Evolutionary conservation across 2,113 vertebrate species (phyloP).

Genomic region (Xyrauchen texanus): DNA sequence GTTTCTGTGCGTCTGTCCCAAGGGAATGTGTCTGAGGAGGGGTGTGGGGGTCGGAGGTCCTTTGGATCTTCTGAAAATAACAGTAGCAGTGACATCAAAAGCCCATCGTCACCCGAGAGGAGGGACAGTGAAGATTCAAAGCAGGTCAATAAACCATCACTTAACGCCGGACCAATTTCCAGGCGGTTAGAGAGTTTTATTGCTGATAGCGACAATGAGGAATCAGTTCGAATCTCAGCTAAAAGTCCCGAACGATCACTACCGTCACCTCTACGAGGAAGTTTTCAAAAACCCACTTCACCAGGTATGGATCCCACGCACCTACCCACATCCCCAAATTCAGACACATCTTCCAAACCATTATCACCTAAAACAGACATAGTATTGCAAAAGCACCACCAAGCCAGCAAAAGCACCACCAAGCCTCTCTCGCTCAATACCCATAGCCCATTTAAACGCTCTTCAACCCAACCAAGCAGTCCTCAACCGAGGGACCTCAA

Average conservation of each 20-base stretch:
- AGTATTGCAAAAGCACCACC: background rate
- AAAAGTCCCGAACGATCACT: conserved; percentile 54
- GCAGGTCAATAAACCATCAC: conserved; percentile 63
- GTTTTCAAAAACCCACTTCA: conserved; percentile 56
- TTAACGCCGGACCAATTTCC: conserved; percentile 87
- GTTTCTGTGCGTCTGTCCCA: conserved; percentile 67
- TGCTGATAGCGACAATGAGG: conserved; percentile 78
- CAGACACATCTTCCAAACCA: conserved; percentile 54
- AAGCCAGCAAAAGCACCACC: conserved; percentile 44
- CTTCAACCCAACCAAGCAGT: conserved; percentile 56
- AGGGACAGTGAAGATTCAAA: conserved; percentile 64
- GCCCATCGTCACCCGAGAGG: conserved; percentile 52
- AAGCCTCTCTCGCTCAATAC: conserved; percentile 55
- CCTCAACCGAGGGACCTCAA: conserved; percentile 59
- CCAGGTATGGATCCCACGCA: conserved; percentile 41
- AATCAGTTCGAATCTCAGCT: conserved; percentile 61
- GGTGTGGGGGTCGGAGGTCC: conserved; percentile 62
- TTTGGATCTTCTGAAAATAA: conserved; percentile 65
- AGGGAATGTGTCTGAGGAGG: conserved; percentile 72
- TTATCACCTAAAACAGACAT: conserved; percentile 30
- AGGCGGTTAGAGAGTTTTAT: conserved; percentile 83
- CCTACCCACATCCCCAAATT: conserved; percentile 55
- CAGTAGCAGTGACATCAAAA: conserved; percentile 57
- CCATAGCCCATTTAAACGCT: conserved; percentile 58
- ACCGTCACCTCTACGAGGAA: conserved; percentile 61